Base-by-base conservation (phyloP, 1,140 invertebrate genomes). In the Zelostemma sp. region DNA sequence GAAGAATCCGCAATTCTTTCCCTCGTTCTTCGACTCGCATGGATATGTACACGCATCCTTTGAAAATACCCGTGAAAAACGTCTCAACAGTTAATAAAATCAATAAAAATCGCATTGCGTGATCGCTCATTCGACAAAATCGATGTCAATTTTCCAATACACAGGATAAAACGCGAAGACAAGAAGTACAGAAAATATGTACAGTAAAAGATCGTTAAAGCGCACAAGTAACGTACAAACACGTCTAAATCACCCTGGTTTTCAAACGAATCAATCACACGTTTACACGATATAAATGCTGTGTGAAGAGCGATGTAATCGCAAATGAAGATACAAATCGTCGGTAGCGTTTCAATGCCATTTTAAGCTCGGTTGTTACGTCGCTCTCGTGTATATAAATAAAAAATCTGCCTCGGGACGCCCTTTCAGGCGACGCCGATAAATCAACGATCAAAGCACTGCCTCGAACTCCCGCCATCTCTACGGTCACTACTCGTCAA, bases 231-330 rank as follows among this genome's bases (percentile, higher is more conserved):
- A 25, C 62, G 58, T 54, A 58, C 55, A 64, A 69, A 69, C 40
- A 16, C 53, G 19, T 49, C 40, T n/a, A 60, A 69, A 61, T 61
- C 54, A 62, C 43, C 49, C 48, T 62, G 68, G 41, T 58, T 65
- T 25, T 25, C 53, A 38, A 64, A 53, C 64, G 64, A 40, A 63
- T 51, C 49, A 55, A 40, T 48, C 41, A 60, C 59, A 56, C 51
- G 45, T n/a, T 54, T 68, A 46, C 51, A 62, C 57, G 58, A 66
- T 71, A 25, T 25, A 71, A 71, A 65, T 71, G 68, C 68, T 58
- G 48, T 4, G 58, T 62, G 53, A 62, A 38, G 61, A 71, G 55
- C 53, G 53, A 64, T 53, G 53, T 49, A 25, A 65, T 61, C 47
- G 49, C 61, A 68, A 61, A 62, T 58, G 35, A 61, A 64, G 57